Evolutionary conservation across 2,113 vertebrate genomes (phyloP).

Genomic region (Eclectus roratus): DNA sequence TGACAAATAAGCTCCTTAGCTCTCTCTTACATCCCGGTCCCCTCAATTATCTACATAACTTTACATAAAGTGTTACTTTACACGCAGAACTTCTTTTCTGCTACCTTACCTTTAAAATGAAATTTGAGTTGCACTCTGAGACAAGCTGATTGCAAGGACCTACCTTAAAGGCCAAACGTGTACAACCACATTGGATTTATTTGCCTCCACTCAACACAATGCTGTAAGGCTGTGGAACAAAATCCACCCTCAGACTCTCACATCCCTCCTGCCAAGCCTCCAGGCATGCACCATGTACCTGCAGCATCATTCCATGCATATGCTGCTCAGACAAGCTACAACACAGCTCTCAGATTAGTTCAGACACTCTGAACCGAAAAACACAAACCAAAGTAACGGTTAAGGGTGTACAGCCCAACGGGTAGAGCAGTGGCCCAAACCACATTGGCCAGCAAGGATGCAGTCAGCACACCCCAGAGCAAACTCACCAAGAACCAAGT

Average conservation of each 20-base stretch:
- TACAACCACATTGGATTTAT: background rate
- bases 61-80: background rate
- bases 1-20: background rate
- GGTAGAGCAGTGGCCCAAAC: background rate
- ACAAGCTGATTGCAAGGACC: background rate
- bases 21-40: background rate
- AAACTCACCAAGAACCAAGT: background rate
- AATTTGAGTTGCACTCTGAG: background rate
- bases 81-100: background rate
- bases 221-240: background rate
- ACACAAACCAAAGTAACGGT: background rate
- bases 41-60: background rate
- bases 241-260: background rate
- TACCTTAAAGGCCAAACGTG: background rate
- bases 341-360: background rate
- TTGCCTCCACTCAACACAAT: background rate
- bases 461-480: background rate
- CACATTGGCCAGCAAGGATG: rapidly evolving
- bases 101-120: background rate
- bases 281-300: rapidly evolving
- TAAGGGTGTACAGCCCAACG: background rate
- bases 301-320: background rate
- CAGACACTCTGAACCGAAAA: background rate
- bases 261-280: background rate
- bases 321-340: background rate